phyloP scores from a whole-genome alignment of 1,140 invertebrate species.

The Batillaria attramentaria region DNA sequence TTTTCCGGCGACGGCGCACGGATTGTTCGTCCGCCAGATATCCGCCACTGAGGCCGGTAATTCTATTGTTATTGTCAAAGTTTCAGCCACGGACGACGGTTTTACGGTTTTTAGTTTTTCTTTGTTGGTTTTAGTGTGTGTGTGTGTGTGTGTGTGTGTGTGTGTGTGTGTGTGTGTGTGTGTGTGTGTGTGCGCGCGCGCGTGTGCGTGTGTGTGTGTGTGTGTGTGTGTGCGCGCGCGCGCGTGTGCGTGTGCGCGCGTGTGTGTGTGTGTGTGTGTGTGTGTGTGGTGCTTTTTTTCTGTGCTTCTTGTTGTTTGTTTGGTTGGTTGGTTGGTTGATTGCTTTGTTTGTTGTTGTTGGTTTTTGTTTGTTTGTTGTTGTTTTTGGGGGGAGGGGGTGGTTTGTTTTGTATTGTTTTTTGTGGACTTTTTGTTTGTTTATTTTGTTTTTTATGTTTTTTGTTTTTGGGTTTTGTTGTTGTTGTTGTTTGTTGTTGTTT shows the following conservation, averaged over 20 bases:
- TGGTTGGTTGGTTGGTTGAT: constrained; percentile 71
- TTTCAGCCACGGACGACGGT: too few relatives aligned
- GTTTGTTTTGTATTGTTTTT: not conserved
- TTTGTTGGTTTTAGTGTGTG: not conserved
- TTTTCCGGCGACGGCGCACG: too few relatives aligned
- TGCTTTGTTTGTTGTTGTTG: not conserved
- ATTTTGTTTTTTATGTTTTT: constrained; percentile 70
- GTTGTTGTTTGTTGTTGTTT: not conserved
- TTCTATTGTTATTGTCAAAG: too few relatives aligned
- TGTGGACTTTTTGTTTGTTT: not conserved
- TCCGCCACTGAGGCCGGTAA: not conserved
- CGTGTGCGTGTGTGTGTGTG: not conserved
- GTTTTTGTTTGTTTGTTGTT: not conserved
- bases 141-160: not conserved
- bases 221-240: constrained; percentile 43
- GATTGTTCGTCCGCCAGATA: too few relatives aligned
- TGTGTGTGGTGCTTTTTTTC: constrained; percentile 8
- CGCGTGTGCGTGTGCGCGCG: constrained; percentile 25
- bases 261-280: constrained; percentile 32
- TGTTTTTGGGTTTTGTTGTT: not conserved
- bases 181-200: not conserved
- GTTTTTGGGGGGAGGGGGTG: too few relatives aligned
- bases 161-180: constrained; percentile 21
- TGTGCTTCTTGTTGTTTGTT: constrained; percentile 23
- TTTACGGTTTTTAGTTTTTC: too few relatives aligned